Evolutionary conservation across 2,113 vertebrate species (phyloP).

Genomic region (Otocyon megalotis): DNA sequence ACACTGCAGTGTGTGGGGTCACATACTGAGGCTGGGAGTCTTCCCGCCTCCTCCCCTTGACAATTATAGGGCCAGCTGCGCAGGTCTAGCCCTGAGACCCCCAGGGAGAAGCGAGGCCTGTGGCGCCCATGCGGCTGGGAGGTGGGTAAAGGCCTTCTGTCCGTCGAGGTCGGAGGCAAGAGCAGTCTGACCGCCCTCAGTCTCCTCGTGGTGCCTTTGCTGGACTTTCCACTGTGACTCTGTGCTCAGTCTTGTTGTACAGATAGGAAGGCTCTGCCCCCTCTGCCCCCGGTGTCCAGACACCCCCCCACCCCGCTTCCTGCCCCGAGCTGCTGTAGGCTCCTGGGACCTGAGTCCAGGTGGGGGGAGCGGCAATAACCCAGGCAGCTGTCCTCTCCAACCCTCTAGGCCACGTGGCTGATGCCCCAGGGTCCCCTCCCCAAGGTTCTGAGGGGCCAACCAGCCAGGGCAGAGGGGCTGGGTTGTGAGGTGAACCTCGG

Average conservation of each 20-base stretch:
- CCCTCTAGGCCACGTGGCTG: background rate
- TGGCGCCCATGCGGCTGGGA: background rate
- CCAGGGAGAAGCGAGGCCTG: no score
- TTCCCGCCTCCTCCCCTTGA: background rate
- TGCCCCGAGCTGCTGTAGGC: fast-evolving
- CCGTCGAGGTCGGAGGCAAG: no score
- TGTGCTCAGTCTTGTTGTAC: no score
- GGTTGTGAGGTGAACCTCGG: background rate
- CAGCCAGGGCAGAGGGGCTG: background rate
- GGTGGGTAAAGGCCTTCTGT: background rate
- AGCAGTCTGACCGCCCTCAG: background rate
- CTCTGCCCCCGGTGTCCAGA: background rate
- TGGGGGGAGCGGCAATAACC: background rate
- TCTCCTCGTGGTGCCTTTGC: no score
- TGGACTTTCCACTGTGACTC: background rate
- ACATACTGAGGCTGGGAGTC: background rate
- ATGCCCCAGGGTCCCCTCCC: background rate
- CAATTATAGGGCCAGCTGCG: fast-evolving
- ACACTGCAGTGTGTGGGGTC: background rate
- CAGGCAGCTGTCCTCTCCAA: background rate
- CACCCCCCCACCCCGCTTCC: background rate
- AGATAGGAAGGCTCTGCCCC: background rate
- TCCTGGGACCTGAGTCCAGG: background rate
- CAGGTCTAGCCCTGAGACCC: background rate
- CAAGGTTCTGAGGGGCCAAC: background rate